Conservation (phyloP, 2,113 vertebrate species). For the Litocranius walleri region DNA sequence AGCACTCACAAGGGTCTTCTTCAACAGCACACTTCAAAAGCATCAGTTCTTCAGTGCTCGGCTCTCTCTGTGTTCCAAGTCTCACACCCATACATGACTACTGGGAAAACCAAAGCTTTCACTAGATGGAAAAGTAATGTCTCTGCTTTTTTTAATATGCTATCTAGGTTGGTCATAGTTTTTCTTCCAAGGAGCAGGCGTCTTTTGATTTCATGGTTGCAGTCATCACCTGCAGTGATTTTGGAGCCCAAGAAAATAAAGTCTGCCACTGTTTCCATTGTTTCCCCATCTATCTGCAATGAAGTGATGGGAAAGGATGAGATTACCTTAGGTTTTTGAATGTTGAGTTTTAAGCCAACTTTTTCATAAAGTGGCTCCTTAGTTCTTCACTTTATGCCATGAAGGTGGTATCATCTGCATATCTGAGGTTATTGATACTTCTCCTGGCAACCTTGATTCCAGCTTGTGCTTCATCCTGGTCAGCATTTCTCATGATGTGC, state of each 20-base stretch:
- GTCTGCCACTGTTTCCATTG: background rate
- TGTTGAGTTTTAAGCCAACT: background rate
- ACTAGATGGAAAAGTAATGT: background rate
- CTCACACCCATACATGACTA: background rate
- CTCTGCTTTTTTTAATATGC: background rate
- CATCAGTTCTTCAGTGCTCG: background rate
- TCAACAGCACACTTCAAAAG: background rate
- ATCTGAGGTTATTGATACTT: background rate
- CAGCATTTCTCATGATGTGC: background rate
- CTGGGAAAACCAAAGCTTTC: background rate
- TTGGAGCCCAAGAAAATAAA: background rate
- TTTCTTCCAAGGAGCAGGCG: background rate
- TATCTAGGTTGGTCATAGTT: background rate
- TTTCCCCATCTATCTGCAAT: background rate
- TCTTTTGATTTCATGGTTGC: background rate
- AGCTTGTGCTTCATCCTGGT: background rate
- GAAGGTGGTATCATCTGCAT: background rate
- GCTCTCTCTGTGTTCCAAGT: background rate
- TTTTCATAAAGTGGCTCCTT: background rate
- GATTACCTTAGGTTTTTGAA: background rate
- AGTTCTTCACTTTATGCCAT: background rate
- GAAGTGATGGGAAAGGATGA: background rate
- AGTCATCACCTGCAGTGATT: background rate
- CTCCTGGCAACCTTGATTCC: background rate
- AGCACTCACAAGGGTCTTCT: background rate